Percentiles rank a stretch among this genome's conserved stretches.
Conservation (phyloP, 2,888 invertebrate genomes). For the Leucania comma region DNA sequence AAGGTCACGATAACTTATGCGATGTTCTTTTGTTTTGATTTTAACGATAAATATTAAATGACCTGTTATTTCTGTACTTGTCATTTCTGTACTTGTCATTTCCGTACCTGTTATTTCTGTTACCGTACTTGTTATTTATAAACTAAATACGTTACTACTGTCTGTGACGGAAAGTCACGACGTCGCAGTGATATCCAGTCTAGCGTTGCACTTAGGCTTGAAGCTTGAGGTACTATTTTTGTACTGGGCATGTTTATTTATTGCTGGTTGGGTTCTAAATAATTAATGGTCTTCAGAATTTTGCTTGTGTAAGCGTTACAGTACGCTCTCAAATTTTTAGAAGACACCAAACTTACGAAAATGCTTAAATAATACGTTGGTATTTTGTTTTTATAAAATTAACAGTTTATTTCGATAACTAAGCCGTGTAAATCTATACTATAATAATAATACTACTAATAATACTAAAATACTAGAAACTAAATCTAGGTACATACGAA, state of each 20-base stretch:
- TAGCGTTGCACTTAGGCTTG: constrained; percentile 33
- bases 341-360: too few species aligned
- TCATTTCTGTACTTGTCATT: constrained; percentile 29
- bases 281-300: background rate
- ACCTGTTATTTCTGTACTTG: constrained; percentile 26
- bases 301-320: background rate
- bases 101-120: too few species aligned
- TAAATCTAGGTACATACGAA: too few species aligned
- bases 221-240: constrained; percentile 34
- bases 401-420: too few species aligned
- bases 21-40: constrained; percentile 30
- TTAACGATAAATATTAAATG: constrained; percentile 24
- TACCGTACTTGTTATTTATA: constrained; percentile 38
- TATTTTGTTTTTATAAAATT: too few species aligned
- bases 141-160: constrained; percentile 12
- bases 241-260: background rate
- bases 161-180: constrained; percentile 5
- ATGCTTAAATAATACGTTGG: too few species aligned
- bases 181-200: background rate
- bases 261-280: background rate
- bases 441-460: too few species aligned
- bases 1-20: constrained; percentile 36
- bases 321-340: too few species aligned
- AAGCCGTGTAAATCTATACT: too few species aligned
- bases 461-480: too few species aligned